Evolutionary conservation across 2,113 vertebrate species (phyloP).

Genomic region (Vimba vimba): DNA sequence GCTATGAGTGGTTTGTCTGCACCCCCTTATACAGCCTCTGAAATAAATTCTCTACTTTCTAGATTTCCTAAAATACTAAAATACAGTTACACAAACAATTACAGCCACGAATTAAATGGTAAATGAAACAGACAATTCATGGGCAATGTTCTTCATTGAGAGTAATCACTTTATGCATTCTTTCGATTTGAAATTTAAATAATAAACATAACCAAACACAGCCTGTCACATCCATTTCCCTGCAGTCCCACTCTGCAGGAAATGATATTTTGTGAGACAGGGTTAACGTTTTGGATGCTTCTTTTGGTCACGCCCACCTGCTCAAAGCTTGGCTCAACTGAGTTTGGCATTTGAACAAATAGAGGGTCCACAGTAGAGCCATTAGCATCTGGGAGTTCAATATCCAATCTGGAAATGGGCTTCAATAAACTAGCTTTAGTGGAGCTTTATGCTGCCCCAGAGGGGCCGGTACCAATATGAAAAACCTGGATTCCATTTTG

Average conservation of each 20-base stretch:
- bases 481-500: constrained; percentile 78
- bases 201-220: not conserved
- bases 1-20: not conserved
- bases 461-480: constrained; percentile 80
- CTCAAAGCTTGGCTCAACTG: constrained; percentile 28
- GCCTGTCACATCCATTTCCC: not conserved
- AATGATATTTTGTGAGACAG: not conserved
- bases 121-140: not conserved
- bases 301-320: constrained; percentile 17
- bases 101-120: not conserved
- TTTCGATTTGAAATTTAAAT: not conserved
- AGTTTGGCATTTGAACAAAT: constrained; percentile 41
- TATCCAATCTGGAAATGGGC: constrained; percentile 78
- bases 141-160: not conserved
- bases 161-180: not conserved
- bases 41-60: not conserved
- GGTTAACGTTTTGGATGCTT: not conserved
- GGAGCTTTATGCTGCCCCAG: constrained; percentile 69
- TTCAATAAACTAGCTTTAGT: constrained; percentile 78
- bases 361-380: constrained; percentile 62
- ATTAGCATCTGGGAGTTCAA: constrained; percentile 77
- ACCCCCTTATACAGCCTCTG: not conserved
- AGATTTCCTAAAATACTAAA: not conserved
- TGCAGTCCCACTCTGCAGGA: not conserved
- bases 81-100: not conserved